A percentile compares a stretch with the other conserved stretches of the same genome.
phyloP scores from a whole-genome alignment of 2,888 invertebrate species.

The Myopa tessellatipennis region DNA sequence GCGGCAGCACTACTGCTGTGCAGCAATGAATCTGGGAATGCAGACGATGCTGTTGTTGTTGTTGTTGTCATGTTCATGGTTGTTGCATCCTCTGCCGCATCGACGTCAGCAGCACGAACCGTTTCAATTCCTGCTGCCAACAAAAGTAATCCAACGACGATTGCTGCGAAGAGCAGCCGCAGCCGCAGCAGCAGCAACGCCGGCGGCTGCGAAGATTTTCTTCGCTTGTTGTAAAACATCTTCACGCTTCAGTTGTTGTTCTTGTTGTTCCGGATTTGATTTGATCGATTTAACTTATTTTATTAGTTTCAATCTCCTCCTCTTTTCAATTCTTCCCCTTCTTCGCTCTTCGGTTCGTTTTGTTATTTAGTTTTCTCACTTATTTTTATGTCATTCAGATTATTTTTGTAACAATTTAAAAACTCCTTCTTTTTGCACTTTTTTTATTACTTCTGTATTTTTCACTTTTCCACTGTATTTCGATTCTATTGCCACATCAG shows the following conservation, averaged over 20 bases:
- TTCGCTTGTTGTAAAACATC: conserved; percentile 48
- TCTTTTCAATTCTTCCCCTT: neutral
- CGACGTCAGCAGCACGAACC: conserved; percentile 58
- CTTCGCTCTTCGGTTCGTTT: neutral
- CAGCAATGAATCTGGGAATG: conserved; percentile 32
- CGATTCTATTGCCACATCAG: neutral
- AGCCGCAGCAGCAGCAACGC: conserved; percentile 26
- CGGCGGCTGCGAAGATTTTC: conserved; percentile 46
- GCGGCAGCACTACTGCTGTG: conserved; percentile 35
- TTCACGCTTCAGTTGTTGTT: conserved; percentile 47
- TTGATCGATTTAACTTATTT: neutral
- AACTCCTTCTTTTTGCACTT: too few species aligned
- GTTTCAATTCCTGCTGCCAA: conserved; percentile 57
- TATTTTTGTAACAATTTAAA: too few species aligned
- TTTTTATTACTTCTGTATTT: neutral
- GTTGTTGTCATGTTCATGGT: conserved; percentile 42
- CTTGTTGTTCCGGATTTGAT: conserved; percentile 25
- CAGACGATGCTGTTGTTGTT: conserved; percentile 23
- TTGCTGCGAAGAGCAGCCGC: conserved; percentile 49
- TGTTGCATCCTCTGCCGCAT: conserved; percentile 51
- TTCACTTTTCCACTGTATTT: neutral
- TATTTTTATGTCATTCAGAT: too few species aligned
- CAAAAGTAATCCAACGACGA: conserved; percentile 61
- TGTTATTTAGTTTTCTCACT: too few species aligned
- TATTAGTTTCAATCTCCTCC: neutral